These are phyloP conservation scores for Miltochrista miniata DNA, from an alignment of 2,888 invertebrate genomes.

Conservation along the genomic window DNA sequence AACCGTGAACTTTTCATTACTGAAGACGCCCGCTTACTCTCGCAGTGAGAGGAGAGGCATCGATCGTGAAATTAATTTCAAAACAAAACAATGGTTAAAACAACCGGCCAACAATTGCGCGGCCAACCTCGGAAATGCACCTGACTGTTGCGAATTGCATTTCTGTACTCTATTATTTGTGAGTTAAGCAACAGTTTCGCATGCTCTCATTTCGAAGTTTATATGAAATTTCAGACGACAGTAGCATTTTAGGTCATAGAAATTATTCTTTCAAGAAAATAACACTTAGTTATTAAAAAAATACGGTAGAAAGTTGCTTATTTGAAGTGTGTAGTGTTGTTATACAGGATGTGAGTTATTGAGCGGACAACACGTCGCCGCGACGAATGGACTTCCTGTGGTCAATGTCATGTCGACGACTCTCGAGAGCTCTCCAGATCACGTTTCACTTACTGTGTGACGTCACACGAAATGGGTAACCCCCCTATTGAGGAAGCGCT, in stretches of 20 bases:
- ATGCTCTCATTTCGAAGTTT: constrained; percentile 10
- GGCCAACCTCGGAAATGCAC: constrained; percentile 29
- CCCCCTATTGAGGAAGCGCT: too few relatives aligned
- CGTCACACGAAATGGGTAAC: constrained; percentile 9
- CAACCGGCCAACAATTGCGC: constrained; percentile 31
- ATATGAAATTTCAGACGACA: constrained; percentile 31
- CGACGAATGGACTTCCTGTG: constrained; percentile 66
- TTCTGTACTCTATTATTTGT: constrained; percentile 15
- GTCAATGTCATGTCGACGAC: constrained; percentile 64
- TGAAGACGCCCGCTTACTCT: constrained; percentile 20
- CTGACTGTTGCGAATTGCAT: constrained; percentile 12
- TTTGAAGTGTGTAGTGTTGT: constrained; percentile 10
- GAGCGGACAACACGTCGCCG: constrained; percentile 58
- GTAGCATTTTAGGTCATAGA: background rate
- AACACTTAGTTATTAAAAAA: constrained; percentile 2
- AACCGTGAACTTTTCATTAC: constrained; percentile 29
- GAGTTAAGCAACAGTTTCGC: constrained; percentile 16
- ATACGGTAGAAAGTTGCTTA: constrained; percentile 28
- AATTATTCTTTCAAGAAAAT: background rate
- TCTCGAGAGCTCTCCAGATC: constrained; percentile 29
- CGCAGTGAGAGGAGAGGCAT: constrained; percentile 37
- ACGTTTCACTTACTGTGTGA: constrained; percentile 22
- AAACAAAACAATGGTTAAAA: constrained; percentile 27
- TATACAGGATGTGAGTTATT: constrained; percentile 64
- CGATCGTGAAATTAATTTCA: constrained; percentile 36